Evolutionary conservation across 2,113 vertebrate species (phyloP), one percentile per base, ranked within the genome.

Genomic region (Circaetus gallicus): DNA sequence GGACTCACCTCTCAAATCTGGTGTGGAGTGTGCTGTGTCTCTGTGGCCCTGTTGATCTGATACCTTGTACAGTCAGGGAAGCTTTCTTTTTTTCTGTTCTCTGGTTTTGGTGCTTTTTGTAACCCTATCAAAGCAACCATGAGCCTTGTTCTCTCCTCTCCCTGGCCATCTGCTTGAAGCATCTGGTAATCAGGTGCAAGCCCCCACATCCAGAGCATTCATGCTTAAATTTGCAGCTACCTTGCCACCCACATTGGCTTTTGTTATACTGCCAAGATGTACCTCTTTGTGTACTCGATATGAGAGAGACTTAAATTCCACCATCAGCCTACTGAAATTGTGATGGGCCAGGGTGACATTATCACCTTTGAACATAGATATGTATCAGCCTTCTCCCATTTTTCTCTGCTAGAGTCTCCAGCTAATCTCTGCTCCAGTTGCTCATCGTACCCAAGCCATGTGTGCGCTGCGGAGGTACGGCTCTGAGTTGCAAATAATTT

Each of bases 101-200:
- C 81, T 95, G 97, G 89, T 97, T 97, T 97, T 98, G 97, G 97
- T 98, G 96, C 96, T 98, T 98, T 97, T 96, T 94, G 92, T 96
- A 98, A 97, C 97, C 98, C 98, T 97, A 98, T 97, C 50, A 98
- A 98, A 98, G 97, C 98, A 97, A 97, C 97, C 96, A 96, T 96
- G 98, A 98, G 98, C 97, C 96, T 89, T 95, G 96, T 98, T 97
- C 96, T 97, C 95, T 98, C 94, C 90, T 97, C 97, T 98, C 98
- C 98, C 98, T 90, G 98, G 98, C 98, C 98, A 98, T 98, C 98
- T 98, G 98, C 98, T 98, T 96, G 97, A 97, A 98, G 98, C 98
- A 98, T 98, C 98, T 98, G 98, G 98, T 98, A 98, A 97, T 98
- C 98, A 98, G 98, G 98, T 98, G 98, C 97, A 95, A 97, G 97